Percentiles rank a stretch among this genome's conserved stretches.
Conservation (phyloP, 2,797 vertebrate genomes). For the Chrysolophus pictus region DNA sequence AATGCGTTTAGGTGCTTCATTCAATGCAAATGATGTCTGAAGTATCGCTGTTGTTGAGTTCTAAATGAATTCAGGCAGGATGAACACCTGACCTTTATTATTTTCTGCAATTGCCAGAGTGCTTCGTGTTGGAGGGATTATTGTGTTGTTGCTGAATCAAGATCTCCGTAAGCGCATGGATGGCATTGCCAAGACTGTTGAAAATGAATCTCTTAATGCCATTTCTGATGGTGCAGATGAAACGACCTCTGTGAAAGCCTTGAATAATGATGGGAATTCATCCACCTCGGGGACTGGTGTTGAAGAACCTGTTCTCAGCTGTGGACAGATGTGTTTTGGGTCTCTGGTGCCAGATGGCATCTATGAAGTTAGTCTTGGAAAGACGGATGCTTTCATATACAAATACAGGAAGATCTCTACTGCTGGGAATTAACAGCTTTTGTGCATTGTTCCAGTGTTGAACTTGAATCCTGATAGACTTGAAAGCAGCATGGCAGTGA, state of each 20-base stretch:
- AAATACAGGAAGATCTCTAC: constrained; percentile 83
- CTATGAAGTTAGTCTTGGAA: constrained; percentile 87
- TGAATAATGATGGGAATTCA: background rate
- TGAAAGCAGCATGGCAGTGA: background rate
- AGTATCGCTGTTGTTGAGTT: background rate
- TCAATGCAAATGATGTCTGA: background rate
- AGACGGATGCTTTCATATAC: constrained; percentile 88
- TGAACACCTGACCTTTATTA: background rate
- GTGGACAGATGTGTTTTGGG: background rate
- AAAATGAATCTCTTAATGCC: background rate
- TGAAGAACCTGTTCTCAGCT: background rate
- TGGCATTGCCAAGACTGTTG: background rate
- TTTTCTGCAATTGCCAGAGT: constrained; percentile 80
- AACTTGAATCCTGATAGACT: background rate
- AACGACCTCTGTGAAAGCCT: background rate
- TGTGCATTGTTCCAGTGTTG: background rate
- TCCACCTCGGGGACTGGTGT: background rate
- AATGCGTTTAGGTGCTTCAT: background rate
- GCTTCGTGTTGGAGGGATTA: constrained; percentile 82
- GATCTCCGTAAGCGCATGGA: constrained; percentile 79
- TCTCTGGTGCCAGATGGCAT: constrained; percentile 79
- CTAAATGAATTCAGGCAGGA: background rate
- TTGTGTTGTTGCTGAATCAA: constrained; percentile 88
- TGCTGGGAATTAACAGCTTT: background rate
- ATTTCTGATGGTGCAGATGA: background rate